Conservation (phyloP, 2,888 invertebrate species). For the Xylota sylvarum region DNA sequence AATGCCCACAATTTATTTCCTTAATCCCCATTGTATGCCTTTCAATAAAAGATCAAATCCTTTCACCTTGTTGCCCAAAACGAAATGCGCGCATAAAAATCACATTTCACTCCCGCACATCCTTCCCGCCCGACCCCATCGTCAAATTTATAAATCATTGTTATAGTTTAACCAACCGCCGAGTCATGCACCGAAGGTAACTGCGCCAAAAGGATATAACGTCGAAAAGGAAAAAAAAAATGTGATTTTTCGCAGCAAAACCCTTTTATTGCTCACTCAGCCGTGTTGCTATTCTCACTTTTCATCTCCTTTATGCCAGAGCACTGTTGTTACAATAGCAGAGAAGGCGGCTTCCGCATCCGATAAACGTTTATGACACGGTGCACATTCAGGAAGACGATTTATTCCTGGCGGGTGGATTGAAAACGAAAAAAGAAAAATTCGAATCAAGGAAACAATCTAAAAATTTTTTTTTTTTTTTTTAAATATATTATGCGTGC, state of each 20-base stretch:
- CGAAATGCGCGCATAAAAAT: constrained; percentile 74
- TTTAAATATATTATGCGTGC: constrained; percentile 75
- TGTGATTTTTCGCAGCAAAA: constrained; percentile 55
- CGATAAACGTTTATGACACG: constrained; percentile 77
- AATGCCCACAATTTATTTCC: constrained; percentile 75
- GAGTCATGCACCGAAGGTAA: constrained; percentile 70
- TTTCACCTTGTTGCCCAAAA: constrained; percentile 71
- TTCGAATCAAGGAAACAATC: constrained; percentile 76
- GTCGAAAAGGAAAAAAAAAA: constrained; percentile 14
- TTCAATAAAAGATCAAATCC: constrained; percentile 76
- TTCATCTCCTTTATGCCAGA: constrained; percentile 56
- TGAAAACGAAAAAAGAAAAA: constrained; percentile 38
- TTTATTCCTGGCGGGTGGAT: constrained; percentile 64
- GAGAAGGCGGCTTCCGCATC: constrained; percentile 72
- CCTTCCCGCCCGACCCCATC: constrained; percentile 1
- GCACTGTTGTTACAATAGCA: constrained; percentile 35
- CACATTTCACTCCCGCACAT: constrained; percentile 41
- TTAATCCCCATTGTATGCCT: constrained; percentile 64
- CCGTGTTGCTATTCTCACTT: constrained; percentile 74
- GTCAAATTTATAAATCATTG: constrained; percentile 73
- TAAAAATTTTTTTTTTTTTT: constrained; percentile 71
- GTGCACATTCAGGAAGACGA: constrained; percentile 77
- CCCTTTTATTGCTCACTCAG: constrained; percentile 77
- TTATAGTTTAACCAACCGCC: constrained; percentile 75
- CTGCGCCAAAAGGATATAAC: constrained; percentile 56